Evolutionary conservation across 2,888 invertebrate species (phyloP), one percentile per base, ranked within the genome.

Genomic region (Mythimna pallens): DNA sequence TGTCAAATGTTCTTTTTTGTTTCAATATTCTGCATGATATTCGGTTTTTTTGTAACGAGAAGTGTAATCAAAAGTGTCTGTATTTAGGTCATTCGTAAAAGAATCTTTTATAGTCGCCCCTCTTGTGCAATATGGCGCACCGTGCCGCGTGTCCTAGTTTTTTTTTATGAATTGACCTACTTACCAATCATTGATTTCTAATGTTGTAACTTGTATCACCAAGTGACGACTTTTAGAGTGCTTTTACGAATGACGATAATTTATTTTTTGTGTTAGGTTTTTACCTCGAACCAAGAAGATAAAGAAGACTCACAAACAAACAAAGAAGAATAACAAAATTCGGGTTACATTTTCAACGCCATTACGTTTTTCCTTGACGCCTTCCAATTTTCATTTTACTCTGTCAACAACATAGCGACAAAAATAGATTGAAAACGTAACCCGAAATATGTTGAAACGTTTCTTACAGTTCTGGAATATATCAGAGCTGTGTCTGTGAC

Each of bases 401-500:
- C 36, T 54, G 54, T 52, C 76, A 75, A 50, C 65, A 54, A 47
- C 47, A 30, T 30, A 22, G 47, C 36, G 40, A 65, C 73, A 61
- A 25, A 81, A 81, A 81, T 81, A 81, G 80, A 74, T 36, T 59
- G 69, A 43, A 67, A 82, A 70, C 66, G 79, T 66, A 62, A 34
- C 64, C 36, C 66, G 73, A 69, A 69, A 61, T 63, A 66, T 79
- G 80, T 82, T 62, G 83, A 36, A 80, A 78, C 65, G 57, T 73
- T 78, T 78, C 76, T 65, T 65, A 76, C 72, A 82, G 78, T 64
- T 82, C 82, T 80, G 82, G 70, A 75, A 82, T 66, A 69, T 78
- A 65, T 75, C 76, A 76, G 76, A 82, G 68, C 65, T 78, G 47
- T 72, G 22, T 61, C 25, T 30, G 63, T 80, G 91, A 91, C 89